These are phyloP conservation scores for Monopterus albus DNA, from an alignment of 2,113 vertebrate genomes.

Conservation along the genomic window DNA sequence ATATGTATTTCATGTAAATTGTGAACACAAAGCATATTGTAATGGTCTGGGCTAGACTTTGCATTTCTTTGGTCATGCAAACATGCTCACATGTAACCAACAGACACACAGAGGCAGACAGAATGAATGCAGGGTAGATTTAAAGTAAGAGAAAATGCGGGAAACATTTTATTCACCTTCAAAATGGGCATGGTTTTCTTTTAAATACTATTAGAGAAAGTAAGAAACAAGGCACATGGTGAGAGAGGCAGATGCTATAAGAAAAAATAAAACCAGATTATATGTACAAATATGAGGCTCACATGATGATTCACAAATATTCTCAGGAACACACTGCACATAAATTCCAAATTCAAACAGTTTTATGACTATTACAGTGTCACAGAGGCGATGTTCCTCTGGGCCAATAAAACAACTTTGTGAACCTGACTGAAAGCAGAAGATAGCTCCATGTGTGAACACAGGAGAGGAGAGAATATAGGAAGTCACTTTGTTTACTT, in stretches of 20 bases:
- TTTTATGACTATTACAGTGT: constrained; percentile 72
- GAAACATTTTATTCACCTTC: constrained; percentile 37
- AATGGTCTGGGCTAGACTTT: constrained; percentile 57
- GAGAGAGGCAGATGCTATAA: not conserved
- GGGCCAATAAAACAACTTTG: constrained; percentile 68
- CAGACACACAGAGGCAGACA: constrained; percentile 27
- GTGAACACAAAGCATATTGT: constrained; percentile 52
- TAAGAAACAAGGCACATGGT: too few relatives aligned
- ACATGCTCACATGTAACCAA: constrained; percentile 64
- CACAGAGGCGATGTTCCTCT: constrained; percentile 52
- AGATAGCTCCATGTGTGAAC: constrained; percentile 37
- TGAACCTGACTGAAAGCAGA: constrained; percentile 55
- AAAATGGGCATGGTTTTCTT: constrained; percentile 8
- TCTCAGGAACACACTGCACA: constrained; percentile 6
- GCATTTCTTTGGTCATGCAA: constrained; percentile 75
- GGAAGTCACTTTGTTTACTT: constrained; percentile 71
- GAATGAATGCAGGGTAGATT: constrained; percentile 30
- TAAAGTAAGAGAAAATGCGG: constrained; percentile 13
- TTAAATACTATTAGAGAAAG: constrained; percentile 6
- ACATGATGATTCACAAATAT: constrained; percentile 17
- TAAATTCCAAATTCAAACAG: constrained; percentile 64
- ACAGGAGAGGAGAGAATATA: not conserved
- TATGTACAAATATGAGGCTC: constrained; percentile 16
- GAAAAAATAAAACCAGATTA: not conserved
- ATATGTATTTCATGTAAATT: constrained; percentile 76